These are phyloP conservation scores for Fopius arisanus DNA, from an alignment of 1,140 invertebrate genomes.

Conservation along the genomic window DNA sequence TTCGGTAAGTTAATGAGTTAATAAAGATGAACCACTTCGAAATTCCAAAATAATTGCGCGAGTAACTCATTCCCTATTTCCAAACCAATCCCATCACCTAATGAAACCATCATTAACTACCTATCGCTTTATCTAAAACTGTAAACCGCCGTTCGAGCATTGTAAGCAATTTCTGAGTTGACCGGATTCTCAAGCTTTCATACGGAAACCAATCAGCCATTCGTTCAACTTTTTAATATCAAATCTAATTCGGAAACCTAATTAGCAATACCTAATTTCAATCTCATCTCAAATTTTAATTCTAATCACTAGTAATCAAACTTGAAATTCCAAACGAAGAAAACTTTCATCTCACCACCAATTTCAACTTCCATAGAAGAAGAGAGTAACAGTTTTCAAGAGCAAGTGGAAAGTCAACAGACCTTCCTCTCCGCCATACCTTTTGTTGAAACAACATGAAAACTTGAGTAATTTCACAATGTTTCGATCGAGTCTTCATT, in stretches of 20 bases:
- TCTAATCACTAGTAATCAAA: not conserved
- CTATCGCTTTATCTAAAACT: too few species aligned
- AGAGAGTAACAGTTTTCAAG: not conserved
- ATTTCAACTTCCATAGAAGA: not conserved
- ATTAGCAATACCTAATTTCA: not conserved
- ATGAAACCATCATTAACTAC: not conserved
- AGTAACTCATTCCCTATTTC: too few species aligned
- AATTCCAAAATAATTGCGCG: not conserved
- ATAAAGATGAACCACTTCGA: not conserved
- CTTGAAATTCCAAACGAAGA: not conserved
- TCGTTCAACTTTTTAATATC: too few species aligned
- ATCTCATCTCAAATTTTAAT: not conserved
- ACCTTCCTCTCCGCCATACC: not conserved
- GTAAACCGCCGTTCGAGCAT: too few species aligned
- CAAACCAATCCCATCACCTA: too few species aligned
- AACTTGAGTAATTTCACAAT: not conserved
- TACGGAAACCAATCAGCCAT: too few species aligned
- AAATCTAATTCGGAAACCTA: too few species aligned
- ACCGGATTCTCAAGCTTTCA: too few species aligned
- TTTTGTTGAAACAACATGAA: not conserved
- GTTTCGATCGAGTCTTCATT: not conserved
- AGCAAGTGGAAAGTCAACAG: not conserved
- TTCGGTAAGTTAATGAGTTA: slow-evolving; percentile 82
- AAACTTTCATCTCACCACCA: not conserved
- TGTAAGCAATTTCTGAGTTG: too few species aligned